Evolutionary conservation across 2,113 vertebrate species (phyloP).

Genomic region (Bos indicus): DNA sequence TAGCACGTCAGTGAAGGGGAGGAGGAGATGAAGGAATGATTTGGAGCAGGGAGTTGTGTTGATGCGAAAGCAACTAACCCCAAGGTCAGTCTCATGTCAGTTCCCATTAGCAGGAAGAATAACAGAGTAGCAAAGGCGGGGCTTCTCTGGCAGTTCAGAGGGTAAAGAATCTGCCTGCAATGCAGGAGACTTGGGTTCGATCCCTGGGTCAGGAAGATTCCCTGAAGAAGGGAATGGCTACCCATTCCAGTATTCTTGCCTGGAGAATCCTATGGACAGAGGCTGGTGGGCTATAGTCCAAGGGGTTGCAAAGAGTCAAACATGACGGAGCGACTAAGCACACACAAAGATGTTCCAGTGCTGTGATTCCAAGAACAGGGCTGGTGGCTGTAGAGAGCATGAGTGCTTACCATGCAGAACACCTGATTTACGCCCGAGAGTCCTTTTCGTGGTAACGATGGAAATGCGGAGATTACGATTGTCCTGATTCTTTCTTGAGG

Average conservation of each 20-base stretch:
- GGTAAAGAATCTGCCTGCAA: background rate
- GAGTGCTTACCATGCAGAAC: background rate
- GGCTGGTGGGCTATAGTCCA: background rate
- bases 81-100: background rate
- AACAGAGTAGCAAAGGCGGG: background rate
- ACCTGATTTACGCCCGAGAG: background rate
- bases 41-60: background rate
- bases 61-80: background rate
- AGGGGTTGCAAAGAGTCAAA: background rate
- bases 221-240: background rate
- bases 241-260: background rate
- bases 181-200: background rate
- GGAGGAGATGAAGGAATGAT: background rate
- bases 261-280: background rate
- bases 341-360: background rate
- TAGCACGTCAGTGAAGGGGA: too few species aligned
- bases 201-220: background rate
- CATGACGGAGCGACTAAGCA: fast-evolving
- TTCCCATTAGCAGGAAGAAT: background rate
- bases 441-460: background rate
- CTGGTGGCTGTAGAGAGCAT: too few species aligned
- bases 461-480: background rate
- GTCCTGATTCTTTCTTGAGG: background rate
- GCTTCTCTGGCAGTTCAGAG: background rate
- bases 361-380: background rate